These are phyloP conservation scores for Alviniconcha marisindica DNA, from an alignment of 1,140 invertebrate genomes.

Conservation along the genomic window DNA sequence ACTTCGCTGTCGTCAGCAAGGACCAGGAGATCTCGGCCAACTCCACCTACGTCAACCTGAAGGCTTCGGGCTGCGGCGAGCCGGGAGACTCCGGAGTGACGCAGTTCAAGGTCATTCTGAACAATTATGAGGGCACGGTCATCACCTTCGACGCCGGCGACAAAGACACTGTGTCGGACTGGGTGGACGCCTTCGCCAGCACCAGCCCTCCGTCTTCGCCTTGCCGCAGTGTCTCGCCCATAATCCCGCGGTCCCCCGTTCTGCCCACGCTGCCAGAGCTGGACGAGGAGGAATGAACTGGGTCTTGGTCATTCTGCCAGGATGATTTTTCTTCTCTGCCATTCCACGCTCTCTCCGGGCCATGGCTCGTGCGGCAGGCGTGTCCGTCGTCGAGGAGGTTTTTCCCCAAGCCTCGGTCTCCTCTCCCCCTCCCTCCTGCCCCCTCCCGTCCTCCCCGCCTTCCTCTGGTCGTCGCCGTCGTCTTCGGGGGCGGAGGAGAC, in stretches of 20 bases:
- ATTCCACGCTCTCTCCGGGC: too few relatives aligned
- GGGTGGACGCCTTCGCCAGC: constrained; percentile 28
- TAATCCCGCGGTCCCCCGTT: constrained; percentile 30
- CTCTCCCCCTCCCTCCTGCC: too few relatives aligned
- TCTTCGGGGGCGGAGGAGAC: too few relatives aligned
- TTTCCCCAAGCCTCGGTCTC: too few relatives aligned
- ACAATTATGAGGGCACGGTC: constrained; percentile 37
- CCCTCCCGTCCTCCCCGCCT: too few relatives aligned
- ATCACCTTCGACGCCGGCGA: constrained; percentile 29
- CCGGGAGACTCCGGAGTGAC: not conserved
- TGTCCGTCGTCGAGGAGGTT: too few relatives aligned
- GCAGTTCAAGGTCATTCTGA: constrained; percentile 36
- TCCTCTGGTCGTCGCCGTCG: too few relatives aligned
- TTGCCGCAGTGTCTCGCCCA: constrained; percentile 16
- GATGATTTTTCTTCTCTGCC: too few relatives aligned
- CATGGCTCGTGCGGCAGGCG: too few relatives aligned
- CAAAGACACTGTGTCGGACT: not conserved
- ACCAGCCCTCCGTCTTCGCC: constrained; percentile 21
- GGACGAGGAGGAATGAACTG: constrained; percentile 36
- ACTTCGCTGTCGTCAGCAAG: constrained; percentile 36
- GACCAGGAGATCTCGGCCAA: constrained; percentile 29
- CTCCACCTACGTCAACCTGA: constrained; percentile 33
- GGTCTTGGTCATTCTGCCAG: too few relatives aligned
- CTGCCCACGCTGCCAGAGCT: constrained; percentile 32
- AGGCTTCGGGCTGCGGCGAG: not conserved